Evolutionary conservation across 2,113 vertebrate species (phyloP).

Genomic region (Junco hyemalis): DNA sequence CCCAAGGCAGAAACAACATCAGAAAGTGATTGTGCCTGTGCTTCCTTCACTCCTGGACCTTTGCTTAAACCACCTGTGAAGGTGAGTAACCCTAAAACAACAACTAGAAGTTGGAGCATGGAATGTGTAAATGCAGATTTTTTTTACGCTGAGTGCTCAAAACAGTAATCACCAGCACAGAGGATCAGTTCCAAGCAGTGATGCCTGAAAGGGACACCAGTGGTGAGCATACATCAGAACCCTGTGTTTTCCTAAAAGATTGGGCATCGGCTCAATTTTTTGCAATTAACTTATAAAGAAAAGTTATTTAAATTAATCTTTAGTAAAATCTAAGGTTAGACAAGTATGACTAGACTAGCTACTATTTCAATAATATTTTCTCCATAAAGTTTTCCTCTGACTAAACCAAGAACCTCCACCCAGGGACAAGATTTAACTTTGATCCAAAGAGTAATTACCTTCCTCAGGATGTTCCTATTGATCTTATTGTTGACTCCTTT

Average conservation of each 20-base stretch:
- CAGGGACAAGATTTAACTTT: background rate
- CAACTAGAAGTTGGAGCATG: background rate
- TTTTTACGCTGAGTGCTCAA: background rate
- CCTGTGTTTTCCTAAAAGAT: background rate
- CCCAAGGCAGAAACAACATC: background rate
- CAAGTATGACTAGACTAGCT: background rate
- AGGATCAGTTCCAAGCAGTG: background rate
- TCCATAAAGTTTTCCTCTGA: background rate
- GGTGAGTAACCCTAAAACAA: background rate
- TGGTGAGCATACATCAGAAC: background rate
- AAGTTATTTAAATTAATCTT: background rate
- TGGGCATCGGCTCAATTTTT: background rate
- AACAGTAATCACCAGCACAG: background rate
- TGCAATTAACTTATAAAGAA: background rate
- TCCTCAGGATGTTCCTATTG: background rate
- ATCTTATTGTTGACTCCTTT: background rate
- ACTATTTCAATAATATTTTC: background rate
- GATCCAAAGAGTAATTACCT: background rate
- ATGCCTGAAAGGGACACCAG: rapidly evolving
- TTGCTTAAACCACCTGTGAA: background rate
- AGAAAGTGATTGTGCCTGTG: background rate
- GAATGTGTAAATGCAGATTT: background rate
- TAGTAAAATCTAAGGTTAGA: background rate
- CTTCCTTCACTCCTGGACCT: background rate
- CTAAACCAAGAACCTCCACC: background rate